Base-by-base conservation (phyloP, 2,113 vertebrate species). In the Chiloscyllium plagiosum region DNA sequence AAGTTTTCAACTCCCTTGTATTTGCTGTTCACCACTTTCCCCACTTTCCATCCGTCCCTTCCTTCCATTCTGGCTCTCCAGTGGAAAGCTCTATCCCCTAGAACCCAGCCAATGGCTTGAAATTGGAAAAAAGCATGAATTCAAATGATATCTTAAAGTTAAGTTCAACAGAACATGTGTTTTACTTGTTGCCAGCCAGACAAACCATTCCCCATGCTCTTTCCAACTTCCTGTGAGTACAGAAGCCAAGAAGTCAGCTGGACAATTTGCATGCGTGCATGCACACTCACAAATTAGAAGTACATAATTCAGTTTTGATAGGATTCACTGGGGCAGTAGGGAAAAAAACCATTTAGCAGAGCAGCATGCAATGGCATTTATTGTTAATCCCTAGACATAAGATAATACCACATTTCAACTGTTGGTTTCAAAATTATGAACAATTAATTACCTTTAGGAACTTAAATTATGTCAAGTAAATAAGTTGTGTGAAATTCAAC, bases 261-360 rank as follows among this genome's bases (percentile, higher is more conserved):
- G 10, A 80, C 10, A 4, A 80, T 70, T 70, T 70, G 69, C 69
- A 85, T n/a, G 42, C 56, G 6, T 89, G 50, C 50, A 56, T 87
- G 50, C 47, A 50, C 8, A 13, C 86, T 50, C 50, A 26, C 2
- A 89, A 47, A 7, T 47, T 56, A 22, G 86, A 52, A 13, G n/a
- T 42, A 13, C 80, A 85, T 10, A 85, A 89, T 89, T 89, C 86
- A 89, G 26, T 89, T 89, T 89, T 89, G 86, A 89, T 89, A 47
- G 50, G 86, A 56, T 89, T 80, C 22, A 3, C 86, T 12, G 26
- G 86, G 26, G 19, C 19, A 89, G 10, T 89, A 56, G 86, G 56
- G 86, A 80, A n/a, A 12, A 61, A 12, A 13, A 80, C n/a, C 76
- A 47, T 47, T n/a, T 13, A 80, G 76, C 37, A 80, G 12, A 80